Conservation (phyloP, 2,113 vertebrate species). For the Hypocryptadius cinnamomeus region DNA sequence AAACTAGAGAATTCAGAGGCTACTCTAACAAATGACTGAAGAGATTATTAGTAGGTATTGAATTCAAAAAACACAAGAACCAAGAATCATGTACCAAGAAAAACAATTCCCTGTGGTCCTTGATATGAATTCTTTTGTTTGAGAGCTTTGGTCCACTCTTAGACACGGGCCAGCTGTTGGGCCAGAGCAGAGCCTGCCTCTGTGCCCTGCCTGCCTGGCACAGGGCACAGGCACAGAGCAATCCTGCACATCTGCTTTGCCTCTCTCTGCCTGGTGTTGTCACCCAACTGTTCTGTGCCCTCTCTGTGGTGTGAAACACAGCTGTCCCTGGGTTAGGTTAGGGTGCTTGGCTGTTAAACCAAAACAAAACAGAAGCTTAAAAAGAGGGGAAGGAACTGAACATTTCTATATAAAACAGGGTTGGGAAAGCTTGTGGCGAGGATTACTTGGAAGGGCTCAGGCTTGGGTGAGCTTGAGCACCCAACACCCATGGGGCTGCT, state of each 20-base stretch:
- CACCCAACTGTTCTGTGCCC: neutral
- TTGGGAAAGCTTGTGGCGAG: neutral
- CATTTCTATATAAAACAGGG: neutral
- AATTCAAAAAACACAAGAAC: neutral
- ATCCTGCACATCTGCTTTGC: neutral
- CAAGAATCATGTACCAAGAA: neutral
- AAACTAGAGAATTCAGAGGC: neutral
- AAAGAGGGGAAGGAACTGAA: neutral
- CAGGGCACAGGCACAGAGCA: neutral
- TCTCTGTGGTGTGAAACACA: fast-evolving
- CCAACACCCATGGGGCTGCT: fast-evolving
- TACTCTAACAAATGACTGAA: neutral
- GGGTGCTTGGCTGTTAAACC: neutral
- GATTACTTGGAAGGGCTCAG: neutral
- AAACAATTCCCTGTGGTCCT: neutral
- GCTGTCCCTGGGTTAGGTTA: too few species aligned
- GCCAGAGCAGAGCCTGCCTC: neutral
- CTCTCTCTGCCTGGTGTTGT: neutral
- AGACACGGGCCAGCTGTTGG: neutral
- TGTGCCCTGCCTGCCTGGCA: neutral
- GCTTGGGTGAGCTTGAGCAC: neutral
- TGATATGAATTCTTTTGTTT: neutral
- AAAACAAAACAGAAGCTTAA: neutral
- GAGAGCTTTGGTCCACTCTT: neutral
- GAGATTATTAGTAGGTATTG: neutral